Evolutionary conservation across 2,888 invertebrate genomes (phyloP).

Genomic region (Drosophila greeni): DNA sequence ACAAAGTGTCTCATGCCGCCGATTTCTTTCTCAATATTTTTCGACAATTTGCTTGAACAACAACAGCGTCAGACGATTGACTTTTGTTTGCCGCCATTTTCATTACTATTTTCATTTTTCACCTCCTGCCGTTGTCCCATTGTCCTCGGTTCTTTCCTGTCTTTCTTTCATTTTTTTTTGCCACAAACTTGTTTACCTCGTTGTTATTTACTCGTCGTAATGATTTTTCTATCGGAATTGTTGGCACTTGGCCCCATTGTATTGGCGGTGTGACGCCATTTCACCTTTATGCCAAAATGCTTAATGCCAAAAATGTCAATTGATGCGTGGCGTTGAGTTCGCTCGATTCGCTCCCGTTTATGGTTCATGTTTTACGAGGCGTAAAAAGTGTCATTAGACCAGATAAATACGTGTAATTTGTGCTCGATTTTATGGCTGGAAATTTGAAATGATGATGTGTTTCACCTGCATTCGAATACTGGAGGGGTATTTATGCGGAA

Average conservation of each 20-base stretch:
- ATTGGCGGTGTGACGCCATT: constrained; percentile 21
- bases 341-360: constrained; percentile 36
- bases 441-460: constrained; percentile 13
- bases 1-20: constrained; percentile 59
- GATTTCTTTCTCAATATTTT: constrained; percentile 28
- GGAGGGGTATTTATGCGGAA: not conserved
- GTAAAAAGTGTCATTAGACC: constrained; percentile 60
- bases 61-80: constrained; percentile 55
- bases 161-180: constrained; percentile 10
- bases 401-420: constrained; percentile 47
- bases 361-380: constrained; percentile 55
- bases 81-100: constrained; percentile 60
- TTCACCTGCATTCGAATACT: constrained; percentile 6
- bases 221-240: constrained; percentile 53
- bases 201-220: constrained; percentile 54
- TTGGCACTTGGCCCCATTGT: constrained; percentile 28
- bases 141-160: constrained; percentile 11
- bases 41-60: constrained; percentile 48
- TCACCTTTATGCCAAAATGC: constrained; percentile 46
- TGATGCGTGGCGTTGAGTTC: constrained; percentile 30
- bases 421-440: constrained; percentile 19
- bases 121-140: constrained; percentile 16
- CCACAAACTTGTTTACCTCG: constrained; percentile 50
- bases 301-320: constrained; percentile 44
- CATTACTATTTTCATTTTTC: constrained; percentile 56